Base-by-base conservation (phyloP, 2,888 invertebrate genomes). In the Microctonus hyperodae region DNA sequence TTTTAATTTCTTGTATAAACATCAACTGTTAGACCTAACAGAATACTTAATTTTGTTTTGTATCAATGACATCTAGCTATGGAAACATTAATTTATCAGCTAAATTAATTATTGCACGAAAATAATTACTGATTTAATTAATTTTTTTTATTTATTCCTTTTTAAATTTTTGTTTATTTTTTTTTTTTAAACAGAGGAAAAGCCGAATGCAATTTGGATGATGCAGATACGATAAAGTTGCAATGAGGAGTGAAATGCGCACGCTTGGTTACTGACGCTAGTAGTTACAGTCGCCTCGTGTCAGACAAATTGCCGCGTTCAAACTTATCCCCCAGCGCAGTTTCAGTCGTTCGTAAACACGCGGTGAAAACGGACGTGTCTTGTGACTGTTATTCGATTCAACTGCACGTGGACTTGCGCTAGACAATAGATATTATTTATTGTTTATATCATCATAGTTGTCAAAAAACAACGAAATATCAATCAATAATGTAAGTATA, bases 271-370 rank as follows among this genome's bases (percentile, higher is more conserved):
- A n/a, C 44, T 37, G 48, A 40, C 51, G 60, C 68, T 63, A 74
- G 73, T 73, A 71, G 74, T 73, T 64, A 72, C 64, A 68, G 72
- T 62, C 64, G 66, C 69, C 63, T 72, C 66, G 70, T 62, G 72
- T 72, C 72, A 72, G 73, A 70, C 75, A 44, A 60, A 37, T 33
- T 60, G 65, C 44, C 69, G 61, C 70, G 63, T 59, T 40, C 20
- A 44, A 16, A 68, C n/a, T 56, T 59, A 66, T 62, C 56, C 65
- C 33, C 55, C 25, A 65, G 50, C 69, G 64, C 65, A 56, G 63
- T 56, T 68, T 69, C 74, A 79, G 78, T 79, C 72, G 72, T 70
- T 67, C 72, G 71, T 69, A 72, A 72, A 72, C 69, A 68, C 69
- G 75, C 76, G 73, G 66, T 67, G 65, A 69, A 55, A 69, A 53